phyloP scores from a whole-genome alignment of 2,797 vertebrate genomes.

The Xenentodon cancila region DNA sequence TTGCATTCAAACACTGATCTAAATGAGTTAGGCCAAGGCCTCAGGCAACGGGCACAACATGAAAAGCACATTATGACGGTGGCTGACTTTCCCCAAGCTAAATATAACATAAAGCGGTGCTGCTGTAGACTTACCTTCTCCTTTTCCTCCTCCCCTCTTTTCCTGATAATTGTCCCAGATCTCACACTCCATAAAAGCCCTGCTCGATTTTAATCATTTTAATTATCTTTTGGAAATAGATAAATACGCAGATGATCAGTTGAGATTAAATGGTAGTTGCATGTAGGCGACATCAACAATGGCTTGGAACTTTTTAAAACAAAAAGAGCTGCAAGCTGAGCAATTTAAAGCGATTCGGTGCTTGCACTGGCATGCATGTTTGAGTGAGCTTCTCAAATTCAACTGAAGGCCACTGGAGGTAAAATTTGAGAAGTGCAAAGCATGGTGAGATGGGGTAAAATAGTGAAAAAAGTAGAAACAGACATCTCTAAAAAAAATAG shows the following conservation, averaged over 20 bases:
- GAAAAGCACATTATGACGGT: conserved; percentile 75
- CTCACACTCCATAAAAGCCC: conserved; percentile 43
- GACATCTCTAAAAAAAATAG: too few relatives aligned
- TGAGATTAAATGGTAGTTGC: conserved; percentile 9
- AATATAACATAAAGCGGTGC: conserved; percentile 65
- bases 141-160: conserved; percentile 14
- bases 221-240: conserved; percentile 15
- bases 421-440: too few relatives aligned
- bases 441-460: too few relatives aligned
- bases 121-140: conserved; percentile 47
- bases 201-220: conserved; percentile 23
- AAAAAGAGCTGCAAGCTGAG: too few relatives aligned
- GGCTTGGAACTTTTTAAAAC: too few relatives aligned
- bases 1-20: conserved; percentile 71
- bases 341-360: too few relatives aligned
- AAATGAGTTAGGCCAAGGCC: conserved; percentile 69
- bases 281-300: conserved; percentile 3
- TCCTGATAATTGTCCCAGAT: conserved; percentile 17
- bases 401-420: too few relatives aligned
- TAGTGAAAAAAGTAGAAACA: too few relatives aligned
- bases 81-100: conserved; percentile 65
- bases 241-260: conserved; percentile 4
- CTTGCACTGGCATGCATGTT: too few relatives aligned
- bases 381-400: too few relatives aligned
- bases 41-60: conserved; percentile 67